Conservation (phyloP, 2,888 invertebrate genomes). For the Agrotis puta region DNA sequence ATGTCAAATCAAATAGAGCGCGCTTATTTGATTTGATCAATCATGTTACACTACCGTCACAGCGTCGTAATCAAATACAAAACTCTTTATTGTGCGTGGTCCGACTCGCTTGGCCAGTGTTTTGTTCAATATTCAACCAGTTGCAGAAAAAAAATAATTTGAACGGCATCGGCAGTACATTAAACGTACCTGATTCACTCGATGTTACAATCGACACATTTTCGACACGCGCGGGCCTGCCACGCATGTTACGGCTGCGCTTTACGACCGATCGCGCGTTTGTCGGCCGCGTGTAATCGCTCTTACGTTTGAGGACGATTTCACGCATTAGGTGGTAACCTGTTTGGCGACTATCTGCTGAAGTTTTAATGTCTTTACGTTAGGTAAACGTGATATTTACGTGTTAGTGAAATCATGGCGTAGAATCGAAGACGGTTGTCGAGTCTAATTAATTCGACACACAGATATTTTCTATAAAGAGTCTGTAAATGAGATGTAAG, state of each 20-base stretch:
- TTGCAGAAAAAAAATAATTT: slow-evolving; percentile 30
- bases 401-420: not conserved
- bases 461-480: not conserved
- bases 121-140: slow-evolving; percentile 27
- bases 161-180: slow-evolving; percentile 16
- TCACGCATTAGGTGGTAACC: slow-evolving; percentile 34
- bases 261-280: slow-evolving; percentile 45
- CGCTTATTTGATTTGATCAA: too few species aligned
- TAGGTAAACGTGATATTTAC: not conserved
- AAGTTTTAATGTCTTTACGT: not conserved
- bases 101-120: too few species aligned
- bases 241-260: slow-evolving; percentile 33
- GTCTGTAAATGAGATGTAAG: not conserved
- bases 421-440: not conserved
- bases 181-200: slow-evolving; percentile 13
- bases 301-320: slow-evolving; percentile 26
- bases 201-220: slow-evolving; percentile 34
- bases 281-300: slow-evolving; percentile 29
- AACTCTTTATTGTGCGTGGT: too few species aligned
- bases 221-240: slow-evolving; percentile 24
- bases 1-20: too few species aligned
- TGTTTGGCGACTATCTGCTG: slow-evolving; percentile 27
- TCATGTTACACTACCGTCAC: too few species aligned
- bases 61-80: too few species aligned
- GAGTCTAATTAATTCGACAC: not conserved